Percentiles rank a stretch among this genome's conserved stretches.
These are phyloP conservation scores for Melanostoma scalare DNA, from an alignment of 2,888 invertebrate genomes.

Conservation along the genomic window DNA sequence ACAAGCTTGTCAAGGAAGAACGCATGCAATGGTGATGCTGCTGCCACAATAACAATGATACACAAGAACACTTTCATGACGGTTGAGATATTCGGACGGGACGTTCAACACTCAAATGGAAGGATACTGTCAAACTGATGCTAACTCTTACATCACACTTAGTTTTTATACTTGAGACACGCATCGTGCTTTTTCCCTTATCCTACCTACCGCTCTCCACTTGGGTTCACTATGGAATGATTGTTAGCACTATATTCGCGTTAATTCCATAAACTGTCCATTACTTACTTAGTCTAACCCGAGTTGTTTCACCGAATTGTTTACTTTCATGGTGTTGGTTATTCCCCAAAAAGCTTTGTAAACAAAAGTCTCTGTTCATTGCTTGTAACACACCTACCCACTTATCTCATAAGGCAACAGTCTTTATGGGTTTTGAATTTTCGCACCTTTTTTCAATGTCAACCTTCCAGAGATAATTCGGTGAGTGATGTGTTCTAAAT, in stretches of 20 bases:
- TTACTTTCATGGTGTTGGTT: constrained; percentile 41
- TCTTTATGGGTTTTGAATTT: constrained; percentile 19
- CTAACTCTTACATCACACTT: constrained; percentile 26
- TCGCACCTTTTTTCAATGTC: constrained; percentile 55
- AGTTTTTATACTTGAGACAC: constrained; percentile 55
- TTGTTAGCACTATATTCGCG: constrained; percentile 55
- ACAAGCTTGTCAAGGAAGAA: constrained; percentile 63
- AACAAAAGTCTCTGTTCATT: constrained; percentile 16
- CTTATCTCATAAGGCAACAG: neutral
- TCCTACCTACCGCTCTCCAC: neutral
- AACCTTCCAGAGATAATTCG: too few relatives aligned
- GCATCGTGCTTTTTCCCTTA: constrained; percentile 47
- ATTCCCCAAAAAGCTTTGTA: constrained; percentile 47
- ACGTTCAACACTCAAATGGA: constrained; percentile 40
- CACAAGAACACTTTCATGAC: constrained; percentile 67
- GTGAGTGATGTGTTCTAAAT: too few relatives aligned
- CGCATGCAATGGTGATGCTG: constrained; percentile 62
- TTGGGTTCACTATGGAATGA: constrained; percentile 44
- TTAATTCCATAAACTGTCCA: constrained; percentile 45
- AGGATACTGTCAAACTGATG: constrained; percentile 66
- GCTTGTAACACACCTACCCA: neutral
- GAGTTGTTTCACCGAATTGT: constrained; percentile 31
- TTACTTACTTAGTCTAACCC: constrained; percentile 27
- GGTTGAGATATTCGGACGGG: too few relatives aligned
- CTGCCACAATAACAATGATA: constrained; percentile 62